Evolutionary conservation across 23 tunicate species (phyloP), one percentile per base, ranked within the genome.

Genomic region (Styela plicata): DNA sequence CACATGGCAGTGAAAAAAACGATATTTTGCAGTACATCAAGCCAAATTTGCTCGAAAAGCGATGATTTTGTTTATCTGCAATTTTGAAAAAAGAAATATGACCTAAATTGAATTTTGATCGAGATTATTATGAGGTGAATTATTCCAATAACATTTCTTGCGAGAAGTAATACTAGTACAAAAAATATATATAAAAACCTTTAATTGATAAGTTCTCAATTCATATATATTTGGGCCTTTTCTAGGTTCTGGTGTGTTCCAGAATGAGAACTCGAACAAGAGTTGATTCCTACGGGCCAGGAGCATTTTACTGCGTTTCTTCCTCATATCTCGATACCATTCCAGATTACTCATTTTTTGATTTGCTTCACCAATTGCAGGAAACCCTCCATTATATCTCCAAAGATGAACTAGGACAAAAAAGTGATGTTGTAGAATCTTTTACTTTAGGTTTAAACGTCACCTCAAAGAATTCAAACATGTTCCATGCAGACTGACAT

Each of bases 161-260:
- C n/a, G n/a, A n/a, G n/a, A n/a, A n/a, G n/a, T n/a, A n/a, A n/a
- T n/a, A n/a, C n/a, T n/a, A n/a, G n/a, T n/a, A n/a, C n/a, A n/a
- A n/a, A n/a, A n/a, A n/a, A n/a, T n/a, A n/a, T n/a, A n/a, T n/a
- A n/a, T n/a, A n/a, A n/a, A n/a, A 63, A 92, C 97, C 85, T 87
- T 96, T 34, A 96, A 63, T 62, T 86, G 77, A 53, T 96, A 96
- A 31, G 92, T 76, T 3, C 99, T 61, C 64, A 96, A 73, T 70
- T 96, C 99, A 70, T 96, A 96, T 44, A 90, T 89, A 69, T 83
- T 90, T 16, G 88, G 88, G 18, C 99, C 99, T 2, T 83, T 77
- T 63, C 99, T 52, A 20, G 92, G 96, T 2, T 84, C 74, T 2
- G 95, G 89, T 61, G 95, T 86, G 52, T 91, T 91, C 99, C 92